Base-by-base conservation (phyloP, 2,888 invertebrate genomes). In the Spatulosminthurus flaviceps region DNA sequence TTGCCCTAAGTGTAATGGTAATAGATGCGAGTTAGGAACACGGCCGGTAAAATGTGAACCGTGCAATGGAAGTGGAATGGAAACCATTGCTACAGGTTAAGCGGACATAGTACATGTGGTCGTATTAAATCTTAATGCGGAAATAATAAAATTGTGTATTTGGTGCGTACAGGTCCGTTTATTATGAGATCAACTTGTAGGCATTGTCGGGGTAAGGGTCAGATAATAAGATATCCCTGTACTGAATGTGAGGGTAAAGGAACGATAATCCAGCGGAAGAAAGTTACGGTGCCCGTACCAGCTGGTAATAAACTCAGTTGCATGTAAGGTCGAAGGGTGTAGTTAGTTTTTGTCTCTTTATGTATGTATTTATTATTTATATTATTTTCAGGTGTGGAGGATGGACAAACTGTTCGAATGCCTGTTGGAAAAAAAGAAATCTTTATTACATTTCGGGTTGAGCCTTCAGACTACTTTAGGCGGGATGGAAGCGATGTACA, bases 11-110 rank as follows among this genome's bases (percentile, higher is more conserved):
- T 99, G 99, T 87, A 87, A 88, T 64, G 99, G 99, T 0, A 89
- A 91, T 1, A 92, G 95, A 80, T 94, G 94, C 87, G 97, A 97
- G 87, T 93, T 92, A 0, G 98, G 99, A n/a, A 95, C 95, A 0
- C 95, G 95, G 87, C 92, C 97, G 9, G 91, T 93, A 1, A 92
- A 92, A 81, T 99, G 99, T 87, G 92, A 92, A 1, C 93, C 94
- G 87, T 99, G 99, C 87, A 95, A 97, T 89, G 99, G 99, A 11
- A 94, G 95, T 1, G 99, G 99, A 79, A 96, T 97, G 93, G 95
- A 96, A 88, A 95, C 95, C 13, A 92, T 95, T 83, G 92, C 92
- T 22, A 92, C 93, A 83, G 91, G 91, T 91, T 84, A 28, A 19
- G 9, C n/a, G 70, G 41, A 51, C 16, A n/a, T n/a, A n/a, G n/a